Conservation (phyloP, 1,140 invertebrate species). For the Zaprionus ornatus region DNA sequence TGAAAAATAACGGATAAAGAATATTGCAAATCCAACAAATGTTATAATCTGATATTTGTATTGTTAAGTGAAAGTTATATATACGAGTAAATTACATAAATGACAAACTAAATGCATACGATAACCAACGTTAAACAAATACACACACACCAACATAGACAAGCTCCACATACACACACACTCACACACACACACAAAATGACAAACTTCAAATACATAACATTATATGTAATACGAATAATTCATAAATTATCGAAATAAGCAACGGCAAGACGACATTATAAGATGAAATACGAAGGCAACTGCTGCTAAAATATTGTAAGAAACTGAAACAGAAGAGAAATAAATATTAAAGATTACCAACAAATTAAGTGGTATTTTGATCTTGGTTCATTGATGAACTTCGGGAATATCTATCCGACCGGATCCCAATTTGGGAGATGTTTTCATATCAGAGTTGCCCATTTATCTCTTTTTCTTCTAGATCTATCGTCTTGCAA, state of each 20-base stretch:
- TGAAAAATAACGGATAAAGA: conserved; percentile 4
- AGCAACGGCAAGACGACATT: conserved; percentile 40
- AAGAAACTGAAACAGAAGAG: conserved; percentile 43
- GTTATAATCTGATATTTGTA: conserved; percentile 56
- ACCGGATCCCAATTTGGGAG: no score
- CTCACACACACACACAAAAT: conserved; percentile 33
- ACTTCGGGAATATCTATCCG: no score
- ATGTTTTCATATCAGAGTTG: no score
- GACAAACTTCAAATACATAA: conserved; percentile 35
- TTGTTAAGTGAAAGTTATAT: conserved; percentile 68
- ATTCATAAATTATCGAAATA: conserved; percentile 28
- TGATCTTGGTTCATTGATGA: no score
- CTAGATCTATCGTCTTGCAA: no score
- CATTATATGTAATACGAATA: conserved; percentile 32
- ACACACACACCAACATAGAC: conserved; percentile 38
- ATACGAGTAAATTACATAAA: conserved; percentile 37
- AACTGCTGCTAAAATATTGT: conserved; percentile 48
- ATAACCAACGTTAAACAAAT: conserved; percentile 68
- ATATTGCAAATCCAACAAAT: conserved; percentile 46
- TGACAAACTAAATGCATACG: conserved; percentile 43
- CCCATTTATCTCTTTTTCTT: no score
- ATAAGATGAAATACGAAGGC: conserved; percentile 41
- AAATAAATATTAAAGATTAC: conserved; percentile 49
- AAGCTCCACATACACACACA: conserved; percentile 35
- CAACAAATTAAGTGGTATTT: conserved; percentile 9